A percentile compares a stretch with the other conserved stretches of the same genome.
phyloP scores from a whole-genome alignment of 1,140 invertebrate species.

The Aphelenchoides fujianensis region DNA sequence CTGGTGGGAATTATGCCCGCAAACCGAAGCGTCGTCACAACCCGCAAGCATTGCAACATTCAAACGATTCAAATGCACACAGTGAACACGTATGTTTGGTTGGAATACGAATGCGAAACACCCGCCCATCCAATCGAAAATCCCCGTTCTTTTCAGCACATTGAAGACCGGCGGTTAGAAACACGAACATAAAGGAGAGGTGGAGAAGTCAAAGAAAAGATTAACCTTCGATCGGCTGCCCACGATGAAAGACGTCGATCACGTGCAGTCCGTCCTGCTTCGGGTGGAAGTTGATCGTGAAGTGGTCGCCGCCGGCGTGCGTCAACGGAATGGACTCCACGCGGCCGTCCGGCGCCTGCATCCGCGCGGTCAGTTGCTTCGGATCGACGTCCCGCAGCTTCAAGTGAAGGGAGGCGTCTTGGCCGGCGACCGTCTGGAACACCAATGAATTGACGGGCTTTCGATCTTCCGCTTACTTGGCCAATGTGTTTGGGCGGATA shows the following conservation, averaged over 20 bases:
- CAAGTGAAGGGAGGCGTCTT: slow-evolving; percentile 34
- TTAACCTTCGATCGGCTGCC: slow-evolving; percentile 30
- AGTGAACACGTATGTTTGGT: no score
- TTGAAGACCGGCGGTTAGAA: no score
- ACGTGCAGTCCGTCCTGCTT: slow-evolving; percentile 26
- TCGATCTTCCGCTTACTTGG: background rate
- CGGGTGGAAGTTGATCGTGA: slow-evolving; percentile 22
- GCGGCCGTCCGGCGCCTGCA: slow-evolving; percentile 18
- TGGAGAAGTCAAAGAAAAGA: slow-evolving; percentile 15
- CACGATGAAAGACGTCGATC: slow-evolving; percentile 25
- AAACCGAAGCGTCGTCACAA: no score
- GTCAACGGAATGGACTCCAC: slow-evolving; percentile 17
- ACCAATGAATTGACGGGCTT: background rate
- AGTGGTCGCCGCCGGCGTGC: slow-evolving; percentile 26
- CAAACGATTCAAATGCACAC: no score
- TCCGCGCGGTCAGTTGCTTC: slow-evolving; percentile 25
- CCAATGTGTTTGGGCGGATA: slow-evolving; percentile 7
- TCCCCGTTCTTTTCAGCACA: no score
- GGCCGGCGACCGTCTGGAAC: slow-evolving; percentile 8
- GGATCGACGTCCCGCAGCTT: slow-evolving; percentile 19
- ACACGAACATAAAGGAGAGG: background rate
- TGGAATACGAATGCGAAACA: no score
- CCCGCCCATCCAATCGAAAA: no score
- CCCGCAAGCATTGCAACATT: no score
- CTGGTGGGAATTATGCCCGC: no score